Evolutionary conservation across 2,888 invertebrate species (phyloP).

Genomic region (Celastrina argiolus): DNA sequence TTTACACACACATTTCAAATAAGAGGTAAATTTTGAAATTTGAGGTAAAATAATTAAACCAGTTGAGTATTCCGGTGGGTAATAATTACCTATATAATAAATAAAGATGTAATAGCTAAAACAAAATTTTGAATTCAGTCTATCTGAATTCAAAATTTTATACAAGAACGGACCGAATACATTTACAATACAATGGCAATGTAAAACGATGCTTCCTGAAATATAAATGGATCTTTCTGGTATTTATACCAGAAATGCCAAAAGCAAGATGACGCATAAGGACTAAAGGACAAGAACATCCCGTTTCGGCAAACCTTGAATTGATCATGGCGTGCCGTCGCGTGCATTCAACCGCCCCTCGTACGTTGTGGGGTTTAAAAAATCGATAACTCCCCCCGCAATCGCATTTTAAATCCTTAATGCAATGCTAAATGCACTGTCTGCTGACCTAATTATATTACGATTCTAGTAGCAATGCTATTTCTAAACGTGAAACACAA

Average conservation of each 20-base stretch:
- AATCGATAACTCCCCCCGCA: conserved; percentile 56
- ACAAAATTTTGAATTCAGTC: background rate
- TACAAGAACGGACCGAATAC: background rate
- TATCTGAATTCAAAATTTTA: too few species aligned
- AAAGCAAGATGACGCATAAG: background rate
- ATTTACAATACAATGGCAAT: background rate
- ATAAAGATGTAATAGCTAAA: background rate
- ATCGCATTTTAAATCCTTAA: conserved; percentile 22
- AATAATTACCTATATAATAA: background rate
- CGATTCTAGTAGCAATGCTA: background rate
- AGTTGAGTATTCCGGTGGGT: background rate
- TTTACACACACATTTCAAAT: background rate
- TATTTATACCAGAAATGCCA: background rate
- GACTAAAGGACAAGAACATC: conserved; percentile 40
- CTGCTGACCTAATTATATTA: conserved; percentile 9
- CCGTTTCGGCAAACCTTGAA: conserved; percentile 56
- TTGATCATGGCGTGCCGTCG: conserved; percentile 47
- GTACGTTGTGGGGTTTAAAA: conserved; percentile 62
- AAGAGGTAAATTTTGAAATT: background rate
- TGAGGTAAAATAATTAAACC: background rate
- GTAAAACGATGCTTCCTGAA: background rate
- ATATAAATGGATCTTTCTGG: background rate
- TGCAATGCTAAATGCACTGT: conserved; percentile 14
- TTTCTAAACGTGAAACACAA: too few species aligned
- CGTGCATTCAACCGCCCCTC: conserved; percentile 66